Evolutionary conservation across 2,113 vertebrate genomes (phyloP), one percentile per base, ranked within the genome.

Genomic region (Myrmophylax atrothorax): DNA sequence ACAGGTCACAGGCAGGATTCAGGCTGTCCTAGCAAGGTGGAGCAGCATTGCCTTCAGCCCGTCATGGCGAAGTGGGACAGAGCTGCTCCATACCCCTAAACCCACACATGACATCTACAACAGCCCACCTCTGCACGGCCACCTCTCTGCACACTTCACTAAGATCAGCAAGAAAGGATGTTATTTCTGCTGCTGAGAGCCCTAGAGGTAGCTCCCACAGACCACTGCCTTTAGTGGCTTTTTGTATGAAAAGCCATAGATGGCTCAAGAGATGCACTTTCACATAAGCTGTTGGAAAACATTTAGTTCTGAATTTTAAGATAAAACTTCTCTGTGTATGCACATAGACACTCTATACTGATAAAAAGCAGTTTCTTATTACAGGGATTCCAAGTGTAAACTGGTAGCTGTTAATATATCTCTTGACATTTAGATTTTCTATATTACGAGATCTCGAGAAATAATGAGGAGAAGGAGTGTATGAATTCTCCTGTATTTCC

Each of bases 401-500:
- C 87, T 86, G 82, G 81, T 95, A 91, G 93, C 89, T 92, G 90
- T 60, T 95, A 83, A 95, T 92, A 55, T 20, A 74, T 86, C 94
- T 90, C 80, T 70, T 92, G 95, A 94, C 88, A 94, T 96, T 97
- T 95, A 55, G 85, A 62, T 93, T 86, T 96, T 69, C 93, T 97
- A 44, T 91, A 93, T 82, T 74, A 64, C 40, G 63, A 76, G 79
- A 76, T 88, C 81, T 83, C 2, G 28, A 94, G 85, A 91, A 97
- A 93, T 94, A 93, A 93, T 44, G 89, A 96, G 83, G 93, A 80
- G 64, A 92, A 89, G 0, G 76, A 67, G 85, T 18, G 81, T 52
- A 22, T 9, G 25, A 88, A 72, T 85, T 92, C 42, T 82, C 84
- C 35, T 58, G 95, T 85, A 81, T 96, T 96, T 96, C 93, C 91